Evolutionary conservation across 2,113 vertebrate species (phyloP), one percentile per base, ranked within the genome.

Genomic region (Serilophus lunatus): DNA sequence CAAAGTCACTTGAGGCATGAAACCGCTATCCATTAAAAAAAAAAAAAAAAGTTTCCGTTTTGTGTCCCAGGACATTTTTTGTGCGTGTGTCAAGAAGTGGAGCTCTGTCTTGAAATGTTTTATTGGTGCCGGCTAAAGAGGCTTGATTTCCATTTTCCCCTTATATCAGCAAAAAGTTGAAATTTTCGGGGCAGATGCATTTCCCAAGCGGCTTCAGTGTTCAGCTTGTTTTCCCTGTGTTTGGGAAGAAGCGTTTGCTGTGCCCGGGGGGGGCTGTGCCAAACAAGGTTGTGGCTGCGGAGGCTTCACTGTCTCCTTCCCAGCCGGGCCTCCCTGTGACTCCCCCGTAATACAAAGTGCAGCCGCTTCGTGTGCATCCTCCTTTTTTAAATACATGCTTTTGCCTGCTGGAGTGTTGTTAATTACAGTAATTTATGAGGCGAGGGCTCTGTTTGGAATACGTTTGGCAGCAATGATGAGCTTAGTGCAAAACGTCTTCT

Each of bases 391-490:
- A 94, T n/a, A 38, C 18, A 22, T 76, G 12, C 64, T 78, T 89
- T 15, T 1, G 38, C 72, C 36, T 87, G 85, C 66, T 66, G 74
- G 65, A 92, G 69, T 47, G 66, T 79, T 88, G 82, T 80, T 95
- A 69, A 84, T 90, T 76, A 54, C 3, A 4, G 40, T 64, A 87
- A 91, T 94, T 97, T 74, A 92, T 63, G 92, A 68, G 61, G 40
- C 3, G 0, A 51, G 54, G 44, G 29, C 80, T 82, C 66, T 8
- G 18, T 92, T 95, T 4, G 7, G 78, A 86, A 91, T 47, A 66
- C 9, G 9, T 68, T 63, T 88, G 90, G 90, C 76, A 90, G 61
- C 29, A 33, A 28, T 6, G 44, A 40, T 3, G 50, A 86, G 51
- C 26, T 63, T 76, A 78, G 70, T 2, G 60, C 61, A 77, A 75